These are phyloP conservation scores for Rhinoderma darwinii DNA, from an alignment of 2,113 vertebrate species.

Conservation along the genomic window DNA sequence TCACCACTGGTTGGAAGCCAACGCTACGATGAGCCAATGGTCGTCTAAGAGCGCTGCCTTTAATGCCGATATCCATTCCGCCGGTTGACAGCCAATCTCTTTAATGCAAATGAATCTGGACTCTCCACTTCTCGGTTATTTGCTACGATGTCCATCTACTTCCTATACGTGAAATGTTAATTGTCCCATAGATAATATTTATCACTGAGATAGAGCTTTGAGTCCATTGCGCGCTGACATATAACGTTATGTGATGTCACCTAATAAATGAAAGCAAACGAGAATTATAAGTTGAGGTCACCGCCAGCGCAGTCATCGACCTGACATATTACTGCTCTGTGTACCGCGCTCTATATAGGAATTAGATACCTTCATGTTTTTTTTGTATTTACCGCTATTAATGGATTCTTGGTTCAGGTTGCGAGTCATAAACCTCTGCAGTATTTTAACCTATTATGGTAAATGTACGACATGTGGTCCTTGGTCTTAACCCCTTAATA, in stretches of 20 bases:
- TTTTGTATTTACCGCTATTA: neutral
- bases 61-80: conserved; percentile 33
- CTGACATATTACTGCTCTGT: conserved; percentile 24
- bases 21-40: neutral
- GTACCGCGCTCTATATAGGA: neutral
- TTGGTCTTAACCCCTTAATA: too few relatives aligned
- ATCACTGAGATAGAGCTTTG: conserved; percentile 46
- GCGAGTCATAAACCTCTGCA: neutral
- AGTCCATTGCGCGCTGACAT: conserved; percentile 17
- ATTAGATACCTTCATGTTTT: neutral
- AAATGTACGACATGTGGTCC: too few relatives aligned
- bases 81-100: conserved; percentile 21
- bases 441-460: neutral
- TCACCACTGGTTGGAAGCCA: conserved; percentile 16
- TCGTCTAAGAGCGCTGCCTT: neutral
- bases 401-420: neutral
- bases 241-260: neutral
- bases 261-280: conserved; percentile 36
- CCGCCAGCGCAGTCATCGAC: neutral
- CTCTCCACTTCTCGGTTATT: conserved; percentile 23
- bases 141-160: conserved; percentile 29
- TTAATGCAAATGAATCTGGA: conserved; percentile 6
- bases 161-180: conserved; percentile 54
- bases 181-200: conserved; percentile 58
- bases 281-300: conserved; percentile 41